Evolutionary conservation across 2,888 invertebrate genomes (phyloP).

Genomic region (Lordiphosa andalusiaca): DNA sequence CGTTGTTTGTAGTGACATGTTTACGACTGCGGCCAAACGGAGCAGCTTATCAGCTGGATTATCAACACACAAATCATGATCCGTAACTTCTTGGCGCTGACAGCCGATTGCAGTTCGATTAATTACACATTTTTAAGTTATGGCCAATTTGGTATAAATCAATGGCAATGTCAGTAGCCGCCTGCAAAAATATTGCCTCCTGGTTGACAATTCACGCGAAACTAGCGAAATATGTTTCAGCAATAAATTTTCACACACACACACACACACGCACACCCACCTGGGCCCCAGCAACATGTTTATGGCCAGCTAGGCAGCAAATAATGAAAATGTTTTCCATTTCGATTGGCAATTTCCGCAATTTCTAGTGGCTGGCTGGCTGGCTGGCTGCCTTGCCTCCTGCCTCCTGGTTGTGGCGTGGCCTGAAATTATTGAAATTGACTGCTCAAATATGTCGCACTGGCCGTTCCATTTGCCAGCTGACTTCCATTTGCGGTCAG

Average conservation of each 20-base stretch:
- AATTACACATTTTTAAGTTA: constrained; percentile 52
- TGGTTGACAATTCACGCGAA: constrained; percentile 61
- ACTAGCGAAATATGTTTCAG: constrained; percentile 42
- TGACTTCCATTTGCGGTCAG: constrained; percentile 28
- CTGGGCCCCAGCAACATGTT: constrained; percentile 53
- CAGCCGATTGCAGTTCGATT: constrained; percentile 37
- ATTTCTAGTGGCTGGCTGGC: constrained; percentile 50
- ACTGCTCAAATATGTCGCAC: constrained; percentile 57
- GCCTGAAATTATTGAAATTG: constrained; percentile 60
- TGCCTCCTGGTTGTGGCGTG: constrained; percentile 13
- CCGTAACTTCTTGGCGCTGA: constrained; percentile 9
- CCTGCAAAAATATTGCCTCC: constrained; percentile 32
- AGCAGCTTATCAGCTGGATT: constrained; percentile 35
- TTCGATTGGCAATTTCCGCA: constrained; percentile 77
- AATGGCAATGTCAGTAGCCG: constrained; percentile 63
- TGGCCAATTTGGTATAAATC: constrained; percentile 55
- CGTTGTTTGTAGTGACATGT: constrained; percentile 68
- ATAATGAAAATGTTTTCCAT: constrained; percentile 77
- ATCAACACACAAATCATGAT: constrained; percentile 25
- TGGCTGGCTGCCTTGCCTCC: constrained; percentile 17
- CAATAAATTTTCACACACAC: constrained; percentile 37
- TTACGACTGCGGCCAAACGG: constrained; percentile 56
- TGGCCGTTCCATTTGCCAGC: constrained; percentile 27
- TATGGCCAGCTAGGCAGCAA: constrained; percentile 53
- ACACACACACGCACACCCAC: constrained; percentile 43